Evolutionary conservation across 2,888 invertebrate species (phyloP).

Genomic region (Blastobasis lacticolella): DNA sequence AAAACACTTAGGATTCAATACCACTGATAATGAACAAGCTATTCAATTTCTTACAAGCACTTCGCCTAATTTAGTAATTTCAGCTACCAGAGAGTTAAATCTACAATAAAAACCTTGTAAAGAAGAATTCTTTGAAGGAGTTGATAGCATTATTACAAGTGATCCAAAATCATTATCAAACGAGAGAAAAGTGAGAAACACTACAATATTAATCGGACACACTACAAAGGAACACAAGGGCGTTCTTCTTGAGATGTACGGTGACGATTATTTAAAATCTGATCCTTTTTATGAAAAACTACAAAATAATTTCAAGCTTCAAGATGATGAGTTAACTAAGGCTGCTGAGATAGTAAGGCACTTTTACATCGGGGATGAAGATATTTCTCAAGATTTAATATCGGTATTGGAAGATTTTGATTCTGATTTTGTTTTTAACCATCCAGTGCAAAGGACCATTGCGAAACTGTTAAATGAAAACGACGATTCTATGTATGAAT

Average conservation of each 20-base stretch:
- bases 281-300: slow-evolving; percentile 36
- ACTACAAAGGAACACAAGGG: slow-evolving; percentile 35
- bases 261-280: slow-evolving; percentile 27
- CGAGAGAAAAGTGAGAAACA: slow-evolving; percentile 41
- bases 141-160: slow-evolving; percentile 48
- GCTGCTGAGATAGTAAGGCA: slow-evolving; percentile 38
- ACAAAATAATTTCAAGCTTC: slow-evolving; percentile 42
- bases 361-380: slow-evolving; percentile 57
- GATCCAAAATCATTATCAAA: slow-evolving; percentile 50
- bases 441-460: slow-evolving; percentile 50
- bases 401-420: slow-evolving; percentile 41
- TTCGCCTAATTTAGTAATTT: slow-evolving; percentile 42
- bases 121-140: slow-evolving; percentile 53
- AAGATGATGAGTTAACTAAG: slow-evolving; percentile 29
- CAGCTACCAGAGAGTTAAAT: slow-evolving; percentile 38
- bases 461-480: slow-evolving; percentile 40
- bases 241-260: neutral
- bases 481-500: slow-evolving; percentile 47
- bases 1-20: slow-evolving; percentile 44
- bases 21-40: slow-evolving; percentile 43
- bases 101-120: slow-evolving; percentile 48
- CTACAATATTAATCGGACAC: slow-evolving; percentile 53
- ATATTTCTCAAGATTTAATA: slow-evolving; percentile 30
- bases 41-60: slow-evolving; percentile 36
- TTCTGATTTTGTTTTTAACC: slow-evolving; percentile 50